Percentiles rank a stretch among this genome's conserved stretches.
Evolutionary conservation across 2,888 invertebrate genomes (phyloP).

Genomic region (Eilema griseolum): DNA sequence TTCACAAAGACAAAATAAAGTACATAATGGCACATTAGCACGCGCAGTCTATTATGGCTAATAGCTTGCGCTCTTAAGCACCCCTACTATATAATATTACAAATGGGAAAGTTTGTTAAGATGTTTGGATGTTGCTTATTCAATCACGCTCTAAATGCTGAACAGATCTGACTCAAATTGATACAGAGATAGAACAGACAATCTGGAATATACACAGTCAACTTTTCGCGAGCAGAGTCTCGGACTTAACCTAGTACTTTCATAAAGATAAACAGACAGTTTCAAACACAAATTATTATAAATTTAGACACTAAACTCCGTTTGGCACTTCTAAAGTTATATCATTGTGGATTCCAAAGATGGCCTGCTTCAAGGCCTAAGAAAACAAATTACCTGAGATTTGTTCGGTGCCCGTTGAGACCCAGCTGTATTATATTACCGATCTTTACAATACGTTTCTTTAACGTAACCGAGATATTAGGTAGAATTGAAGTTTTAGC

Average conservation of each 20-base stretch:
- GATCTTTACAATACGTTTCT: neutral
- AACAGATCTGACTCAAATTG: no score
- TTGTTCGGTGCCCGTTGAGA: neutral
- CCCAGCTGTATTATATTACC: slow-evolving; percentile 4
- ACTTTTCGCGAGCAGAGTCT: no score
- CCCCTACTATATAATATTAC: no score
- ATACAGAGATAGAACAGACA: no score
- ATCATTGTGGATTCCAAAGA: neutral
- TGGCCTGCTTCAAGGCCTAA: neutral
- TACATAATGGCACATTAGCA: neutral
- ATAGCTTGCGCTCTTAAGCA: no score
- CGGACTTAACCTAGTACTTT: neutral
- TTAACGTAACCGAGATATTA: neutral
- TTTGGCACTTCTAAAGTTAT: neutral
- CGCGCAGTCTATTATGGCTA: neutral
- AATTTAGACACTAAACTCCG: neutral
- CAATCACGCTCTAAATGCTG: no score
- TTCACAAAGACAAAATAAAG: neutral
- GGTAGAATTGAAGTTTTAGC: neutral
- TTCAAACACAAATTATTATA: neutral
- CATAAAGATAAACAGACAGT: neutral
- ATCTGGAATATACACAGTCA: no score
- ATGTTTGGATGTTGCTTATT: no score
- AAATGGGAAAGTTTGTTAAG: no score
- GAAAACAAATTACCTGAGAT: slow-evolving; percentile 4